Evolutionary conservation across 1,140 invertebrate genomes (phyloP).

Genomic region (Cydia splendana): DNA sequence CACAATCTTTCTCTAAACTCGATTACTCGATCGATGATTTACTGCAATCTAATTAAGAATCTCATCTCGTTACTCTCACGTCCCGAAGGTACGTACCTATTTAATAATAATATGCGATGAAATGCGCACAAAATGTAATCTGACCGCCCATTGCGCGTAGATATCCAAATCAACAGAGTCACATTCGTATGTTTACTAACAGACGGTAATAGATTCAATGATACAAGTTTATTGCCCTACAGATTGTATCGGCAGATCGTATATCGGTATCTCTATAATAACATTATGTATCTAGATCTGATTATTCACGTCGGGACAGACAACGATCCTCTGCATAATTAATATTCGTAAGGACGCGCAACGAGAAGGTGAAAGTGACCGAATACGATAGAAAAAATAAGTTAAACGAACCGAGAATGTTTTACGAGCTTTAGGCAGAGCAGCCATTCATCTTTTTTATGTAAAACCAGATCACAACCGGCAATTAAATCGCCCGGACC

Average conservation of each 20-base stretch:
- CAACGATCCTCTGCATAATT: constrained; percentile 65
- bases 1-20: constrained; percentile 75
- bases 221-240: constrained; percentile 32
- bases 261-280: constrained; percentile 60
- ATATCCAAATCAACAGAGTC: constrained; percentile 28
- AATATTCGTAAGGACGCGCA: constrained; percentile 55
- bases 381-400: constrained; percentile 68
- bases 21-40: constrained; percentile 76
- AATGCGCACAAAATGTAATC: constrained; percentile 2
- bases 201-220: constrained; percentile 31
- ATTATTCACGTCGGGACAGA: constrained; percentile 61
- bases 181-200: constrained; percentile 31
- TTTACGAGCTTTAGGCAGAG: constrained; percentile 68
- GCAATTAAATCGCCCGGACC: constrained; percentile 78
- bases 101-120: neutral
- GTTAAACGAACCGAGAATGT: constrained; percentile 62
- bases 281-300: constrained; percentile 66
- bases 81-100: neutral
- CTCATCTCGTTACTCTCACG: constrained; percentile 60
- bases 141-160: neutral
- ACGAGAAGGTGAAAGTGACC: constrained; percentile 73
- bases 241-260: constrained; percentile 47
- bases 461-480: constrained; percentile 78
- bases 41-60: constrained; percentile 74
- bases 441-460: constrained; percentile 78